Evolutionary conservation across 35 echinoderm and acorn worm species (phyloP).

Genomic region (Heliocidaris erythrogramma): DNA sequence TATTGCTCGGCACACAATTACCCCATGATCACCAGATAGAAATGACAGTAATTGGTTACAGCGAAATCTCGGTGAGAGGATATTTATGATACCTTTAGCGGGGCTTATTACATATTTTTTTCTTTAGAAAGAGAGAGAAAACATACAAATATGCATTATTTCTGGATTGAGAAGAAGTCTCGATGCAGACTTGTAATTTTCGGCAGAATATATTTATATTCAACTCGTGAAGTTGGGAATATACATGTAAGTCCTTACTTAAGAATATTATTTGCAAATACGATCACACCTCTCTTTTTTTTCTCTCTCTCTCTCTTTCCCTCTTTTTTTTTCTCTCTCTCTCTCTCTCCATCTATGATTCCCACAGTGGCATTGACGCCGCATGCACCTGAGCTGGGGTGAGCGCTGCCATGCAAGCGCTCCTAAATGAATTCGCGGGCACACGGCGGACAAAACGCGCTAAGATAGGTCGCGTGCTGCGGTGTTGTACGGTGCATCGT

Average conservation of each 20-base stretch:
- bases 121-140: background rate
- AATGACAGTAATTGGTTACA: constrained; percentile 39
- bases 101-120: background rate
- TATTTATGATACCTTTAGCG: background rate
- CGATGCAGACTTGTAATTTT: background rate
- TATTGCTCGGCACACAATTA: constrained; percentile 32
- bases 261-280: background rate
- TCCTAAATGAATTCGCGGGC: background rate
- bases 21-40: background rate
- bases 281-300: background rate
- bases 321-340: background rate
- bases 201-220: background rate
- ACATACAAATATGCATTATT: background rate
- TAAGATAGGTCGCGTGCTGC: background rate
- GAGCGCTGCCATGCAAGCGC: background rate
- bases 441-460: background rate
- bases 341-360: background rate
- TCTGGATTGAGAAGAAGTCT: background rate
- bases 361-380: background rate
- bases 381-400: background rate
- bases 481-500: background rate
- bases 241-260: background rate
- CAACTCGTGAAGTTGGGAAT: background rate
- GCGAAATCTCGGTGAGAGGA: background rate
- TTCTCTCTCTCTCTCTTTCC: background rate